These are phyloP conservation scores for Eupithecia exiguata DNA, from an alignment of 2,888 invertebrate genomes.

Conservation along the genomic window DNA sequence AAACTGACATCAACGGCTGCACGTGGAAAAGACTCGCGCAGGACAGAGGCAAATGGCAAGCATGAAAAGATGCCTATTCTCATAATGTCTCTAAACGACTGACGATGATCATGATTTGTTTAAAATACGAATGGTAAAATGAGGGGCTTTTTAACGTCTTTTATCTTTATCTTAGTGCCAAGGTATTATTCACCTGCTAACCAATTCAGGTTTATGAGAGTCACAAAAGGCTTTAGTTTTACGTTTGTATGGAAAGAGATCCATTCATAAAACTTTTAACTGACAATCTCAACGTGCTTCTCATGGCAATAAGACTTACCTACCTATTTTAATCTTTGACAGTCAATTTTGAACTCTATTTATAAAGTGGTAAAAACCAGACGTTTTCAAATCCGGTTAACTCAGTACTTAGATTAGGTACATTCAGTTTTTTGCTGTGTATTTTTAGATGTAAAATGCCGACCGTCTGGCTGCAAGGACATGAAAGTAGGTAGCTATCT, in stretches of 20 bases:
- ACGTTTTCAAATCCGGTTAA: conserved; percentile 1
- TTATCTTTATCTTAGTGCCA: not conserved
- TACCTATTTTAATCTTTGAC: conserved; percentile 11
- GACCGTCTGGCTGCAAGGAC: conserved; percentile 36
- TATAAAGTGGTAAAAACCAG: conserved; percentile 15
- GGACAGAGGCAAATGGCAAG: not conserved
- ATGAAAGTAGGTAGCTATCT: not conserved
- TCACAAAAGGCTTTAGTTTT: not conserved
- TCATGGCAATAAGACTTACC: conserved; percentile 34
- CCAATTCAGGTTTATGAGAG: not conserved
- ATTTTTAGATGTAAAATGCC: conserved; percentile 42
- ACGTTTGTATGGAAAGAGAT: conserved; percentile 9
- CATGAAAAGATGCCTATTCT: not conserved
- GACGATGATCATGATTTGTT: not conserved
- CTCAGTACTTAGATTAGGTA: conserved; percentile 19
- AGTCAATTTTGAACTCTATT: conserved; percentile 31
- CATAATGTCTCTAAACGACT: not conserved
- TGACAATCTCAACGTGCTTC: conserved; percentile 35
- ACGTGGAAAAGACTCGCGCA: not conserved
- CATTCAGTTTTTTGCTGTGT: conserved; percentile 31
- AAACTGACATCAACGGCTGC: not conserved
- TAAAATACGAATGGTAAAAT: not conserved
- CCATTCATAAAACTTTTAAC: conserved; percentile 15
- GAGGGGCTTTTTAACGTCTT: not conserved
- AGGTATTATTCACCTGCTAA: not conserved